phyloP scores from a whole-genome alignment of 2,113 vertebrate genomes.

The Caranx melampygus region DNA sequence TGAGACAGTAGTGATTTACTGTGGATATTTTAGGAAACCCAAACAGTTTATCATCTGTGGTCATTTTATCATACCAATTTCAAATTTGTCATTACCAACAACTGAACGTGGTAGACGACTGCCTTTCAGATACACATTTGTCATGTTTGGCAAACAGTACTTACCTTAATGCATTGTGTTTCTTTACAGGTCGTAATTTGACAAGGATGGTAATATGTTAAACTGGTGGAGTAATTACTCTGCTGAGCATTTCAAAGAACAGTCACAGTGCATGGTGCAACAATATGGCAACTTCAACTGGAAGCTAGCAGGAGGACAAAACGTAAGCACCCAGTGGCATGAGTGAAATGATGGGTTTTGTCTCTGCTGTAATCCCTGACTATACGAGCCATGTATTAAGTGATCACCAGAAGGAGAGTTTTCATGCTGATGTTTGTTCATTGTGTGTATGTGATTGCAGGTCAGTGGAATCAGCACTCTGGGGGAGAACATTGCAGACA shows the following conservation, averaged over 20 bases:
- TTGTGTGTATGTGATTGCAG: conserved; percentile 73
- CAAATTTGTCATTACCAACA: background rate
- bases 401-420: conserved; percentile 26
- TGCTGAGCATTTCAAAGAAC: conserved; percentile 90
- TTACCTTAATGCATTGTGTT: conserved; percentile 18
- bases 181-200: conserved; percentile 92
- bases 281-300: conserved; percentile 94
- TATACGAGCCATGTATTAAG: conserved; percentile 26
- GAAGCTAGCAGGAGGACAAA: conserved; percentile 92
- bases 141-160: conserved; percentile 18
- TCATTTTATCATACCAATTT: conserved; percentile 7
- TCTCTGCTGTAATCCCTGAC: conserved; percentile 10
- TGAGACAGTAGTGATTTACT: conserved; percentile 65
- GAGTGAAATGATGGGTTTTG: conserved; percentile 21
- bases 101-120: background rate
- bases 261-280: conserved; percentile 93
- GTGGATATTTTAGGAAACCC: conserved; percentile 2
- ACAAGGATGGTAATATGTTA: conserved; percentile 95
- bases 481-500: conserved; percentile 98
- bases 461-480: conserved; percentile 96
- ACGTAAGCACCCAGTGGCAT: conserved; percentile 77
- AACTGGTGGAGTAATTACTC: conserved; percentile 99
- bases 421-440: conserved; percentile 34
- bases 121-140: background rate
- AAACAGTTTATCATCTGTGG: conserved; percentile 3